Base-by-base conservation (phyloP, 2,888 invertebrate species). In the Sabellastarte sp. region DNA sequence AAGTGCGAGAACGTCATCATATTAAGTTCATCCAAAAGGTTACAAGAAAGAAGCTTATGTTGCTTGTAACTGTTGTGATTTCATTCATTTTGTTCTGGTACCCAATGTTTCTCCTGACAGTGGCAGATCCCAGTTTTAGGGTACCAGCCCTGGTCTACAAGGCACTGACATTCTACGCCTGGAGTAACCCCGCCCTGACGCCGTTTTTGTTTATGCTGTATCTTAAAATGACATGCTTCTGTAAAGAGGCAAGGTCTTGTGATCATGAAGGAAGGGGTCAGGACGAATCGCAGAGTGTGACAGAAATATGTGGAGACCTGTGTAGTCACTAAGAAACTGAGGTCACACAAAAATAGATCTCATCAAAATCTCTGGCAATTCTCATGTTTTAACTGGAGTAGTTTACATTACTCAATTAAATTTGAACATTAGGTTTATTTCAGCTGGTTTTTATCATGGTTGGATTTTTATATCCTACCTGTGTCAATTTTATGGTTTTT, bases 11-110 rank as follows among this genome's bases (percentile, higher is more conserved):
- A 55, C 63, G 65, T 57, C 60, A 58, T 51, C 65, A 64, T 28
- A 58, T 73, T 41, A 67, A 68, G 51, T 62, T 60, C 3, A 60
- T 73, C 10, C 63, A 65, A 28, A 59, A 58, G 5, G 50, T 64
- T n/a, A 70, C 71, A 15, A 61, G 62, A 10, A 64, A 63, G 28
- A 67, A 70, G 20, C 61, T 72, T 3, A 64, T 65, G 50, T 61
- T 72, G 28, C 63, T 74, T 10, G 61, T 79, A 52, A 61, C 68
- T 4, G 75, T 81, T 74, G 78, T 77, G 2, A 65, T 73, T 5
- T 72, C 76, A 15, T 94, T 93, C 84, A 88, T 93, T 53, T 86
- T 93, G 60, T 93, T 93, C 85, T 94, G 94, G 93, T 93, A 93
- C 68, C 94, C 93, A 20, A 86, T 94, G 69, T 94, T 93, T 85